A percentile compares a stretch with the other conserved stretches of the same genome.
phyloP scores from a whole-genome alignment of 2,113 vertebrate genomes.

The Syngnathus typhle region DNA sequence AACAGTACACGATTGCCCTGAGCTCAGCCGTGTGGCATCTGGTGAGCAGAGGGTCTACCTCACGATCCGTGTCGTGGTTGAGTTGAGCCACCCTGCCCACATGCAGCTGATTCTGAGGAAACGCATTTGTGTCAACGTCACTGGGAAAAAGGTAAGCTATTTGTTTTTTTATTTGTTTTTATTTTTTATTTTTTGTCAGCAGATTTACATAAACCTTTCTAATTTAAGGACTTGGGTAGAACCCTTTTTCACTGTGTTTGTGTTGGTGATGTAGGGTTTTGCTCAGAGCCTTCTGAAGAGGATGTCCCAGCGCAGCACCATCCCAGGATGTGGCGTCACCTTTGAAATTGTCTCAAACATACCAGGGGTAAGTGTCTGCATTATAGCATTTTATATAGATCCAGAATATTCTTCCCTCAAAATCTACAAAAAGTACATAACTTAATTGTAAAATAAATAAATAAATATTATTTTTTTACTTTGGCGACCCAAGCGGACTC shows the following conservation, averaged over 20 bases:
- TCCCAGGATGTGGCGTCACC: slow-evolving; percentile 89
- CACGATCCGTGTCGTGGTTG: slow-evolving; percentile 79
- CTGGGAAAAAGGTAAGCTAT: slow-evolving; percentile 65
- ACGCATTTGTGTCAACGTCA: slow-evolving; percentile 86
- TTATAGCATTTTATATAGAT: background rate
- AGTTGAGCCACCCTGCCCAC: slow-evolving; percentile 92
- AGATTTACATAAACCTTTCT: too few species aligned
- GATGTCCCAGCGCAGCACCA: slow-evolving; percentile 89
- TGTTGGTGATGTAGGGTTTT: slow-evolving; percentile 64
- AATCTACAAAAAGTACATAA: too few species aligned
- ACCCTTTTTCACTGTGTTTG: background rate
- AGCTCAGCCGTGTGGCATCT: slow-evolving; percentile 82
- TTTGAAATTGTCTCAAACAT: slow-evolving; percentile 98
- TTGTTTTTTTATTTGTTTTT: too few species aligned
- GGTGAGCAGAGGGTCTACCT: slow-evolving; percentile 87
- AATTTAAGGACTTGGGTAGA: too few species aligned
- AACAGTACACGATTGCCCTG: slow-evolving; percentile 83
- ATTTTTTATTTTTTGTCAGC: too few species aligned
- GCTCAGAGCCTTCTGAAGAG: slow-evolving; percentile 87
- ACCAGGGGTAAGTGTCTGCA: slow-evolving; percentile 78
- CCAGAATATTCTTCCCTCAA: background rate
- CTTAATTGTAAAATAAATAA: too few species aligned
- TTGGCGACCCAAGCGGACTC: background rate
- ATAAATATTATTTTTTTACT: background rate
- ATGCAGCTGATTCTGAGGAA: slow-evolving; percentile 92